Percentiles rank a stretch among this genome's conserved stretches.
These are phyloP conservation scores for Tragulus kanchil DNA, from an alignment of 2,113 vertebrate species.

Conservation along the genomic window DNA sequence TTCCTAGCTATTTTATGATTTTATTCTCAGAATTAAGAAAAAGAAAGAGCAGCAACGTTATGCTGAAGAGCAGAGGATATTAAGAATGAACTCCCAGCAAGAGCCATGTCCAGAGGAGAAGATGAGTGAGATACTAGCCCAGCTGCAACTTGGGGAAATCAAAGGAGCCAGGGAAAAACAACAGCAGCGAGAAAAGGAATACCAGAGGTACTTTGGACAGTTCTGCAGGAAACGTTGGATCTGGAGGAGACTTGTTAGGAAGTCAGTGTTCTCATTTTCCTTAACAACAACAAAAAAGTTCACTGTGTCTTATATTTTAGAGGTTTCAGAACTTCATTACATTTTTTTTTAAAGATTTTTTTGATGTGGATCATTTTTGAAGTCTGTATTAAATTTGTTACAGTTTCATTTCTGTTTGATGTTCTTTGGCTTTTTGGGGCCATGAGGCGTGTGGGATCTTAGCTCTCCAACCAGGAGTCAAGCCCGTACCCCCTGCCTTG, in stretches of 20 bases:
- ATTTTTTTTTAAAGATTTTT: background rate
- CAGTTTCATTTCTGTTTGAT: background rate
- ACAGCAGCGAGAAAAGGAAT: constrained; percentile 86
- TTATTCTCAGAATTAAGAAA: constrained; percentile 91
- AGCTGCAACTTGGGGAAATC: constrained; percentile 88
- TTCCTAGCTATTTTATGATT: background rate
- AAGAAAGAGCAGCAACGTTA: constrained; percentile 90
- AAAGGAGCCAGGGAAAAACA: constrained; percentile 80
- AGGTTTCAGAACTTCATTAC: background rate
- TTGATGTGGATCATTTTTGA: background rate
- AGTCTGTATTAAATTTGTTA: background rate
- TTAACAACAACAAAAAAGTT: background rate
- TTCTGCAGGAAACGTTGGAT: background rate
- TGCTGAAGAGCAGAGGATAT: constrained; percentile 89
- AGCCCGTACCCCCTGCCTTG: background rate
- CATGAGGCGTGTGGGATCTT: background rate
- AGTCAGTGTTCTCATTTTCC: background rate
- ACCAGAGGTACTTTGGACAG: constrained; percentile 83
- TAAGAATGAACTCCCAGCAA: background rate
- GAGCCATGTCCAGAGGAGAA: constrained; percentile 78
- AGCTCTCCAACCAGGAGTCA: background rate
- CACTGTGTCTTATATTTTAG: background rate
- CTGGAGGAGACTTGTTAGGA: background rate
- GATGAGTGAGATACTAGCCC: constrained; percentile 85
- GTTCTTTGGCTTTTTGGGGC: background rate